These are phyloP conservation scores for Ardeotis arabs DNA, from an alignment of 2,113 vertebrate genomes.

Conservation along the genomic window DNA sequence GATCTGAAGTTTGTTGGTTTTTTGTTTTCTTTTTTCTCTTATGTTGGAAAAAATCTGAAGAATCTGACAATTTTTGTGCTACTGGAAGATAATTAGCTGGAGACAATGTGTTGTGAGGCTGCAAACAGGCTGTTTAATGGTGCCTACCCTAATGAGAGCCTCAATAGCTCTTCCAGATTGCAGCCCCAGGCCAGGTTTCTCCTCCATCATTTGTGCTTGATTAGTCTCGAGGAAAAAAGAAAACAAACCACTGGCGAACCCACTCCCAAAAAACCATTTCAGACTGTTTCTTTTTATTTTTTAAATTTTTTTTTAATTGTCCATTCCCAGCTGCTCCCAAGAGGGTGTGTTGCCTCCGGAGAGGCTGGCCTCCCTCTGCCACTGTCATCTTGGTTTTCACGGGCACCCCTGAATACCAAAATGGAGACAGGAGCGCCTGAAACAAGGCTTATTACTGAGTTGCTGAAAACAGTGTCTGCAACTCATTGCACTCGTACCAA, in stretches of 20 bases:
- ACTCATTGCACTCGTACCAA: not conserved
- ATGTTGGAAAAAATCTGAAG: constrained; percentile 37
- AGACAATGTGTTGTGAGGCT: constrained; percentile 51
- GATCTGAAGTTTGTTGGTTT: not conserved
- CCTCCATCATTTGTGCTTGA: constrained; percentile 64
- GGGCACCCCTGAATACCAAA: not conserved
- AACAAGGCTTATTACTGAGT: not conserved
- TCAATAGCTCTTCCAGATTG: constrained; percentile 53
- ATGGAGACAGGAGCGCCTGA: not conserved
- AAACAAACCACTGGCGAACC: not conserved
- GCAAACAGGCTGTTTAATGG: constrained; percentile 53
- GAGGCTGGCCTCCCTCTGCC: not conserved
- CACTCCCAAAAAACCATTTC: not conserved
- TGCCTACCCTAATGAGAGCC: constrained; percentile 63
- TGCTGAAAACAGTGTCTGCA: not conserved
- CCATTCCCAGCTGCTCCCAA: not conserved
- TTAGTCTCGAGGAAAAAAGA: constrained; percentile 52
- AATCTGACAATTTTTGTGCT: constrained; percentile 38
- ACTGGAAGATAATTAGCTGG: constrained; percentile 67
- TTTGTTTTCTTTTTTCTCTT: not conserved
- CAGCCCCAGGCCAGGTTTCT: constrained; percentile 47
- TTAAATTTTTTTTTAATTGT: not conserved
- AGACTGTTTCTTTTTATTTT: not conserved
- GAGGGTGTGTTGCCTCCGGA: not conserved
- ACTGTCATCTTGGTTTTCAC: not conserved